Base-by-base conservation (phyloP, 2,888 invertebrate genomes). In the Argyra leucocephala region DNA sequence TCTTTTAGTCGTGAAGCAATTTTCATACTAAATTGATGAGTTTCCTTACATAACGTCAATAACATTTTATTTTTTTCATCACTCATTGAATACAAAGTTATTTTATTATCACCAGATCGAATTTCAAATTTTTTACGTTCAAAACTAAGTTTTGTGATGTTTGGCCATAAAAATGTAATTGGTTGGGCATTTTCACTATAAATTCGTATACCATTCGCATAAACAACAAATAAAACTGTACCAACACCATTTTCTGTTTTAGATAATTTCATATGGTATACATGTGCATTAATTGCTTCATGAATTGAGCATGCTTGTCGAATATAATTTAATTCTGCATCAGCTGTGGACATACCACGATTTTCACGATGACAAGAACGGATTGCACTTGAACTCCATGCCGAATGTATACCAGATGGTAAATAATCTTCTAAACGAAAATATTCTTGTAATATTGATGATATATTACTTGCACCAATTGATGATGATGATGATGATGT, bases 91-190 rank as follows among this genome's bases (percentile, higher is more conserved):
- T 92, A 97, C 69, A 96, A 85, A 1, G 91, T 92, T 70, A 93
- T 88, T 76, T 91, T 90, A 72, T 89, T 90, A 74, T 93, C 93
- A 66, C 91, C 90, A 12, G 93, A 91, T 68, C 93, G 88, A 73
- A 97, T 94, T 81, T 96, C 96, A 80, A 98, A 96, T 81, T 96
- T 97, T 81, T 96, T 96, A 75, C 95, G 87, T 85, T 97, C 96
- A 79, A 96, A 97, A 78, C 92, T 92, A 22, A 97, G 82, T 81
- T 96, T 96, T 69, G 92, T 93, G 69, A 98, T 97, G 72, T 93
- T 91, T 74, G 93, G 91, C 97, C 97, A 98, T 66, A 93, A 86
- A 76, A 96, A 96, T 70, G 90, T 89, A 36, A 90, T 88, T 66
- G 89, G 85, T 57, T 82, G 78, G 70, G 85, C 84, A 71, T 81